These are phyloP conservation scores for Acanthosoma haemorrhoidale DNA, from an alignment of 2,888 invertebrate species.

Conservation along the genomic window DNA sequence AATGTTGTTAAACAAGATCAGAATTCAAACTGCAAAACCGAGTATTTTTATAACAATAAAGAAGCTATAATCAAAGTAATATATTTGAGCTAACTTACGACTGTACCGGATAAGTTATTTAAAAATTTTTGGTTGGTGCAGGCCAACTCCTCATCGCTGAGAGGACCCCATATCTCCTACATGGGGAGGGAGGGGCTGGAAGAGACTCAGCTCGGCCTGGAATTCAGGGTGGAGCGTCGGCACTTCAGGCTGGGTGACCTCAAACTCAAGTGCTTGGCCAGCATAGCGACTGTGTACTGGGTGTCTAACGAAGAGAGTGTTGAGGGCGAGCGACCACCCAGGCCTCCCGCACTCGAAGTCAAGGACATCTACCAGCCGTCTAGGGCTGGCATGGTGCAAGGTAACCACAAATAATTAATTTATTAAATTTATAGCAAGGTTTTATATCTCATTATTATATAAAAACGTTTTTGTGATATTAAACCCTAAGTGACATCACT, in stretches of 20 bases:
- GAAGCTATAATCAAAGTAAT: no score
- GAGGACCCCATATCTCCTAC: slow-evolving; percentile 51
- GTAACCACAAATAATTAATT: no score
- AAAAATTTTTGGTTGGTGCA: no score
- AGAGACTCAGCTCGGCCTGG: slow-evolving; percentile 68
- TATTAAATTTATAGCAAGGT: no score
- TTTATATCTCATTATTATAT: no score
- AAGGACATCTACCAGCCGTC: slow-evolving; percentile 59
- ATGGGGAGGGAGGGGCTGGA: slow-evolving; percentile 64
- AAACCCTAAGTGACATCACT: no score
- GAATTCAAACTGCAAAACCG: no score
- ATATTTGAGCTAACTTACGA: no score
- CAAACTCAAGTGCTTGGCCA: slow-evolving; percentile 83
- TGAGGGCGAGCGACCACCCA: slow-evolving; percentile 63
- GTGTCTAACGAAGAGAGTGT: slow-evolving; percentile 83
- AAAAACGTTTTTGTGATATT: no score
- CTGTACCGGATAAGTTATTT: no score
- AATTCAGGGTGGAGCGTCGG: slow-evolving; percentile 72
- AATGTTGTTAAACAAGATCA: no score
- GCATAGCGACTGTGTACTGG: slow-evolving; percentile 80
- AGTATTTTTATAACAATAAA: no score
- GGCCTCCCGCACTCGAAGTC: slow-evolving; percentile 70
- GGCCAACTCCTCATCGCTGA: slow-evolving; percentile 42
- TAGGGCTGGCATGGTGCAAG: slow-evolving; percentile 69
- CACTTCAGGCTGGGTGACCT: slow-evolving; percentile 80